Base-by-base conservation (phyloP, 2,113 vertebrate genomes). In the Martes martes region DNA sequence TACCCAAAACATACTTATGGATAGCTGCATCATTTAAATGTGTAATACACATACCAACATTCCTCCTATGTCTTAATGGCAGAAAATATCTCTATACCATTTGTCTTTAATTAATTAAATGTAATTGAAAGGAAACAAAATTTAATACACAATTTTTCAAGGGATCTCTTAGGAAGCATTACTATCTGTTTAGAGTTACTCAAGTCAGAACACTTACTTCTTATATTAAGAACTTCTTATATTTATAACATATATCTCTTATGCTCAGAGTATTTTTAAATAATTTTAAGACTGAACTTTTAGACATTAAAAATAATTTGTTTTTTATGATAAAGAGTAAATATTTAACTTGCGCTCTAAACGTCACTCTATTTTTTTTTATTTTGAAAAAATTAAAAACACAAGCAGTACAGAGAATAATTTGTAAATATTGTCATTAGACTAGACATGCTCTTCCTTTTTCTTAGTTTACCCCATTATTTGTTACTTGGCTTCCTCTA, bases 91-190 rank as follows among this genome's bases (percentile, higher is more conserved):
- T 65, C 10, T 55, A 67, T 88, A 88, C 11, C 71, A 16, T 78
- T 50, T 74, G 89, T 21, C 11, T 50, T 95, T 88, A 59, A 78
- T 42, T 94, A 79, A 92, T 84, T 89, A 90, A 93, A 93, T 7
- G 6, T 65, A 52, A 31, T 45, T 24, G 65, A 67, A 86, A 91
- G 36, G 33, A 95, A 90, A 93, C 31, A 81, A 65, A 93, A 42
- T 65, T 28, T 59, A 87, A 69, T 47, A 55, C 55, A 31, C 24
- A 61, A 36, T 78, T 71, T 95, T 67, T 73, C 26, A 76, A 86
- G 33, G 36, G 42, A 57, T 42, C 15, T 21, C 11, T 52, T 69
- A 82, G 55, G 63, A 28, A 33, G 14, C 7, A 76, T 81, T 86
- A 59, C 11, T 76, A 69, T 11, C 55, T 80, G 6, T 65, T 91